phyloP scores from a whole-genome alignment of 1,140 invertebrate species.

The Zaprionus inermis region DNA sequence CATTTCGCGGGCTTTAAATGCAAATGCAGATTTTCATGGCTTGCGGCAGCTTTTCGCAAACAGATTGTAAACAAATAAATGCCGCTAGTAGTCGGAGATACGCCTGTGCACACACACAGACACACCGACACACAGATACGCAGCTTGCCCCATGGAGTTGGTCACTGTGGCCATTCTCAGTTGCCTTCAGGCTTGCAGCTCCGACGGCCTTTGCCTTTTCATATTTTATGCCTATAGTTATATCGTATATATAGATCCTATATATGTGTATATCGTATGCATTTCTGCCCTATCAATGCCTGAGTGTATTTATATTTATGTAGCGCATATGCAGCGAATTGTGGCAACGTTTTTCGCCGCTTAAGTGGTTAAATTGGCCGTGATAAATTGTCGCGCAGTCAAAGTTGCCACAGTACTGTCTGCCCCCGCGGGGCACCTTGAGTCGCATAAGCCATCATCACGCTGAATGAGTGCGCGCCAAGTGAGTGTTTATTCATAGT shows the following conservation, averaged over 20 bases:
- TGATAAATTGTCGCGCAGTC: constrained; percentile 78
- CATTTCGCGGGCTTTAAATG: constrained; percentile 45
- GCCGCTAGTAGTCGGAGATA: constrained; percentile 56
- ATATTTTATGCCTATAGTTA: constrained; percentile 24
- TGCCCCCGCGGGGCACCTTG: constrained; percentile 40
- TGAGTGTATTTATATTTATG: constrained; percentile 26
- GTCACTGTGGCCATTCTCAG: constrained; percentile 51
- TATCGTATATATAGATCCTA: background rate
- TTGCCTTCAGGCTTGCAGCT: constrained; percentile 21
- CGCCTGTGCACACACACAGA: constrained; percentile 26
- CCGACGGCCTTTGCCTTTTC: constrained; percentile 38
- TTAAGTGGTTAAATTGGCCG: constrained; percentile 82
- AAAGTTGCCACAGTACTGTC: constrained; percentile 61
- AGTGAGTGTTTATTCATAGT: constrained; percentile 70
- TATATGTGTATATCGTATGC: constrained; percentile 1
- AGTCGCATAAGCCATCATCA: constrained; percentile 8
- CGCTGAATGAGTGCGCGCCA: constrained; percentile 13
- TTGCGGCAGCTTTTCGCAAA: constrained; percentile 70
- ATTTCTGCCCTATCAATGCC: background rate
- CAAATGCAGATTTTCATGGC: constrained; percentile 78
- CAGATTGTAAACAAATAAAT: constrained; percentile 82
- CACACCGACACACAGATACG: constrained; percentile 19
- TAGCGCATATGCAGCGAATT: constrained; percentile 33
- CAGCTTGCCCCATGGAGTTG: constrained; percentile 48
- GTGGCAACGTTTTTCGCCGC: constrained; percentile 73